phyloP scores from a whole-genome alignment of 2,113 vertebrate species.

The Platycercus adscitus region DNA sequence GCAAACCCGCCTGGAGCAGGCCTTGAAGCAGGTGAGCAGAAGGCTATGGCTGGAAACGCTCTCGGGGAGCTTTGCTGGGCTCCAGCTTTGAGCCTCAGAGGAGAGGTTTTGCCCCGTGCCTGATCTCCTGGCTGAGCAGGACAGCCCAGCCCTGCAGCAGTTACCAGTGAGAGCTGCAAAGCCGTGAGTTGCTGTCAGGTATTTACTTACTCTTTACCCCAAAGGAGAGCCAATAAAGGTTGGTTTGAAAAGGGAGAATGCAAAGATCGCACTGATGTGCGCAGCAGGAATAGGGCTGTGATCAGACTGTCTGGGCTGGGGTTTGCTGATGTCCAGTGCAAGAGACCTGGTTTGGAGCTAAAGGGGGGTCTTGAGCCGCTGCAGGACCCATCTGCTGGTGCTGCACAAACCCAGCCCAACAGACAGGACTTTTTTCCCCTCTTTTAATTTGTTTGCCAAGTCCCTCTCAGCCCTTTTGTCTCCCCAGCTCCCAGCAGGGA shows the following conservation, averaged over 20 bases:
- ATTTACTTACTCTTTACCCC: rapidly evolving
- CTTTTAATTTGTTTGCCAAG: not conserved
- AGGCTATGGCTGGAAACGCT: rapidly evolving
- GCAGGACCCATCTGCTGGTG: not conserved
- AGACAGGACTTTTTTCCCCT: not conserved
- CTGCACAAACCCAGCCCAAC: not conserved
- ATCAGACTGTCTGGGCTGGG: no score
- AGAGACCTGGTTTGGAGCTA: rapidly evolving
- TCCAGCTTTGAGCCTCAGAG: not conserved
- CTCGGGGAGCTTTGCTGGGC: not conserved
- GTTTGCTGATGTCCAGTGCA: not conserved
- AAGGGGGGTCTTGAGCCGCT: rapidly evolving
- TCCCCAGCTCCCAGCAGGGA: not conserved
- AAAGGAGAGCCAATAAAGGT: not conserved
- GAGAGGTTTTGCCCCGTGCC: not conserved
- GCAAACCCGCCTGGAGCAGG: conserved; percentile 92
- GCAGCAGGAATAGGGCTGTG: not conserved
- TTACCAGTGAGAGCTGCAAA: not conserved
- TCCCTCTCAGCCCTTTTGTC: not conserved
- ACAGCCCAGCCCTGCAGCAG: not conserved
- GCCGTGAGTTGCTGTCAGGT: not conserved
- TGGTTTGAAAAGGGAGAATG: not conserved
- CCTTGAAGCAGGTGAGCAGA: conserved; percentile 89
- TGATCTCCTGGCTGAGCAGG: not conserved
- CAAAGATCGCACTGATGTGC: rapidly evolving